Percentiles rank a stretch among this genome's conserved stretches.
These are phyloP conservation scores for Columba janthina DNA, from an alignment of 2,113 vertebrate species.

Conservation along the genomic window DNA sequence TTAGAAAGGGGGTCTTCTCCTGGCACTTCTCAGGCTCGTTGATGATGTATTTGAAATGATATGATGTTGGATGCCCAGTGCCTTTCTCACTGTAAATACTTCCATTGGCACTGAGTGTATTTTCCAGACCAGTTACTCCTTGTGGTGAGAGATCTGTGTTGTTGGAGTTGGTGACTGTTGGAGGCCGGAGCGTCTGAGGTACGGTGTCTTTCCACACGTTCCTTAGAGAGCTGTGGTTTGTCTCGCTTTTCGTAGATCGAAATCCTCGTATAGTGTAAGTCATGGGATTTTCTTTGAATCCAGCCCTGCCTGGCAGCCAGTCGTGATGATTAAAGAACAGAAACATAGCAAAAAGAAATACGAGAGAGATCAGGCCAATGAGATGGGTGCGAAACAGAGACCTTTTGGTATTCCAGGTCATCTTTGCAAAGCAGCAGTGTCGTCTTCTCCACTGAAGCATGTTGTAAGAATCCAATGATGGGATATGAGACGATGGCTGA, in stretches of 20 bases:
- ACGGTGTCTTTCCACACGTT: conserved; percentile 79
- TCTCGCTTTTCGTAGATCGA: conserved; percentile 80
- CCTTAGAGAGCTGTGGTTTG: conserved; percentile 78
- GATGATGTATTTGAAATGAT: conserved; percentile 88
- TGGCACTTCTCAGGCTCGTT: conserved; percentile 90
- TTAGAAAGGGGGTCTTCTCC: conserved; percentile 83
- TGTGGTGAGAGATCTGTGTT: conserved; percentile 72
- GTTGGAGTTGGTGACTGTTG: conserved; percentile 72
- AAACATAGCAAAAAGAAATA: conserved; percentile 84
- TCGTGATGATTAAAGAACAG: conserved; percentile 85
- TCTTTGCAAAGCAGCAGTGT: conserved; percentile 91
- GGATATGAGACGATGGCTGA: not conserved
- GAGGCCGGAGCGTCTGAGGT: conserved; percentile 74
- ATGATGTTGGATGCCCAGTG: conserved; percentile 43
- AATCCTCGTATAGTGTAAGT: conserved; percentile 79
- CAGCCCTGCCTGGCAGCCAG: conserved; percentile 80
- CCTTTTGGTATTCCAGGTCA: conserved; percentile 94
- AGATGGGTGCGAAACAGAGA: conserved; percentile 88
- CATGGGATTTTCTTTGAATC: conserved; percentile 82
- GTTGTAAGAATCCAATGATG: conserved; percentile 74
- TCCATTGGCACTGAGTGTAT: conserved; percentile 77
- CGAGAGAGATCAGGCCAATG: conserved; percentile 80
- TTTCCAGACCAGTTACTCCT: conserved; percentile 76
- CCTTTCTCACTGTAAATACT: conserved; percentile 81
- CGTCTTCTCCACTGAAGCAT: conserved; percentile 93